Evolutionary conservation across 2,797 vertebrate genomes (phyloP).

Genomic region (Delichon dasypus): DNA sequence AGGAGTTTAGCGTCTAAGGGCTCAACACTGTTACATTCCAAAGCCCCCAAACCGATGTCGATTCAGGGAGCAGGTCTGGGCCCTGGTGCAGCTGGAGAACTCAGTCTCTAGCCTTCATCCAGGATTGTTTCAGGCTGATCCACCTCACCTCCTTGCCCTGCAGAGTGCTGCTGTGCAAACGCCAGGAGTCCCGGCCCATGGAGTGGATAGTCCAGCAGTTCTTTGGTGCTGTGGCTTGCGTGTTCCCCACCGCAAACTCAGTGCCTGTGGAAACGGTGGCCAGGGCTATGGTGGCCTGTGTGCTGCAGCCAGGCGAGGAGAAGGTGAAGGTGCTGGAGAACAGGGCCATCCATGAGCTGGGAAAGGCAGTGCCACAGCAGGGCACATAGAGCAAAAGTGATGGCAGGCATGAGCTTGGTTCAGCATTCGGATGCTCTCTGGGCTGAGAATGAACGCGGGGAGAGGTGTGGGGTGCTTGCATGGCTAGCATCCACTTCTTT

Average conservation of each 20-base stretch:
- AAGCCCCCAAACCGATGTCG: not conserved
- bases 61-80: not conserved
- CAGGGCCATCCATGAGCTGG: conserved; percentile 76
- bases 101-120: not conserved
- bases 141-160: not conserved
- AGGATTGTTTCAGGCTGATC: not conserved
- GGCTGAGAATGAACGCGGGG: fast-evolving
- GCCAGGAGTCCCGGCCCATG: conserved; percentile 78
- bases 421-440: not conserved
- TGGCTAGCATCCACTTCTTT: not conserved
- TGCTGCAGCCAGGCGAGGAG: conserved; percentile 34
- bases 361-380: conserved; percentile 15
- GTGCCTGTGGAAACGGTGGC: conserved; percentile 77
- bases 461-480: not conserved
- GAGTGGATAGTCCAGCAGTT: conserved; percentile 83
- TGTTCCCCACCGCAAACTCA: conserved; percentile 76
- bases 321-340: conserved; percentile 85
- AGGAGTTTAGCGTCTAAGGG: not conserved
- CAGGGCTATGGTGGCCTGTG: conserved; percentile 78
- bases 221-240: conserved; percentile 61
- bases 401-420: not conserved
- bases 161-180: conserved; percentile 79
- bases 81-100: not conserved
- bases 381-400: not conserved
- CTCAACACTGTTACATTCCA: fast-evolving